Evolutionary conservation across 53 echinoderm and acorn worm genomes (phyloP), one percentile per base, ranked within the genome.

Genomic region (Antedon mediterranea): DNA sequence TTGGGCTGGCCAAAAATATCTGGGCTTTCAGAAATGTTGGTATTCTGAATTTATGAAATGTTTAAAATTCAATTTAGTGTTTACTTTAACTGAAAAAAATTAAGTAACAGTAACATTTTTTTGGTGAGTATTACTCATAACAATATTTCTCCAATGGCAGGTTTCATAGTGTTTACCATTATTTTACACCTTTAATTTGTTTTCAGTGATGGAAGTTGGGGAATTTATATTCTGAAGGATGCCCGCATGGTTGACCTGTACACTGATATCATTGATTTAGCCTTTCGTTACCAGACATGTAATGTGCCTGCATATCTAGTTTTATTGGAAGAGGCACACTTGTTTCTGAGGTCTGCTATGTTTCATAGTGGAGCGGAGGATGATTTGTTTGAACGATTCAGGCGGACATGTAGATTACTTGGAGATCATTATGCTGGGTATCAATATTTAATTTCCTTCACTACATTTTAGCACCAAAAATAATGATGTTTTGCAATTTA

Each of bases 311-410:
- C 82, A 9, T 86, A 86, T 44, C 75, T 82, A 3, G 78, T 82
- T 30, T 34, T 81, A 41, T 29, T 86, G 74, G 78, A 81, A 70
- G 82, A 86, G 34, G 82, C 81, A 0, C 82, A 86, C 31, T 78
- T 86, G 31, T 29, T 86, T 33, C 74, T 86, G 29, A 86, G 81
- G 32, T 74, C 78, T 31, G 82, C 78, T n/a, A 23, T 82, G 57
- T 70, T 77, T 27, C 44, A 57, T 57, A 57, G 14, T 57, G 15
- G 23, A 57, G 20, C 11, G 23, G 23, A 57, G 2, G 9, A 15
- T 57, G 57, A 57, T 18, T 2, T 57, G 57, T 23, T 57, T 57
- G 57, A 57, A 8, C 57, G 23, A 26, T 57, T 18, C 57, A 57
- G 26, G 20, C 15, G 23, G 57, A 57, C 57, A 57, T 57, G 57